These are phyloP conservation scores for Typhlomys cinereus DNA, from an alignment of 2,113 vertebrate species.

Conservation along the genomic window DNA sequence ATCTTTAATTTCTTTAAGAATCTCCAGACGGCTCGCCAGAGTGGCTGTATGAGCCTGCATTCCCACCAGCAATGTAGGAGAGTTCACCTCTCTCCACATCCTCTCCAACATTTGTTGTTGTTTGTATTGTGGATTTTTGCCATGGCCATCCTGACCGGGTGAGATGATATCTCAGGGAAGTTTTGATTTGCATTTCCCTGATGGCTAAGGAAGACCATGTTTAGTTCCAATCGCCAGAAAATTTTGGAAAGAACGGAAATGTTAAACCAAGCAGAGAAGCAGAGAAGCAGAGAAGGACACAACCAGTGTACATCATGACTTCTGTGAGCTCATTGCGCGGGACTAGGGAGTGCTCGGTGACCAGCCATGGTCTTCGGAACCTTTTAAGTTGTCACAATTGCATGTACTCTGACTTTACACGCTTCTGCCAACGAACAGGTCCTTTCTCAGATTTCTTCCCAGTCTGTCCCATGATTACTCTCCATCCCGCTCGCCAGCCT, in stretches of 20 bases:
- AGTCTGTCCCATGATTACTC: slow-evolving; percentile 96
- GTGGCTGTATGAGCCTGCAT: too few relatives aligned
- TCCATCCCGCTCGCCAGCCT: too few relatives aligned
- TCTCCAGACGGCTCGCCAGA: too few relatives aligned
- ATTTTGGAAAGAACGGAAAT: slow-evolving; percentile 97
- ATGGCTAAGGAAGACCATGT: slow-evolving; percentile 99
- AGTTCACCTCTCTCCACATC: too few relatives aligned
- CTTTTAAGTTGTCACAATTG: slow-evolving; percentile 96
- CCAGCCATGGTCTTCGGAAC: slow-evolving; percentile 95
- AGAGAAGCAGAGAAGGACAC: slow-evolving; percentile 94
- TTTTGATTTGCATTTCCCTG: too few relatives aligned
- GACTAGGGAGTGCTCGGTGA: slow-evolving; percentile 98
- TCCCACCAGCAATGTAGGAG: too few relatives aligned
- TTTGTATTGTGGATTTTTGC: too few relatives aligned
- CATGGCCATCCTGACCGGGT: too few relatives aligned
- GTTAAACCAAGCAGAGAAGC: slow-evolving; percentile 97
- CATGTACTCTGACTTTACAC: slow-evolving; percentile 99
- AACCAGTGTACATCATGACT: slow-evolving; percentile 99
- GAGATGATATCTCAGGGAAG: too few relatives aligned
- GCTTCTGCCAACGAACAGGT: slow-evolving; percentile 96
- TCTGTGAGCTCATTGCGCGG: slow-evolving; percentile 97
- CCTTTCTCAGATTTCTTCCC: slow-evolving; percentile 98
- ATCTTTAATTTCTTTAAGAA: too few relatives aligned
- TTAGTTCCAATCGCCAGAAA: slow-evolving; percentile 98
- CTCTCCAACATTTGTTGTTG: too few relatives aligned